Percentiles rank a stretch among this genome's conserved stretches.
phyloP scores from a whole-genome alignment of 2,888 invertebrate genomes.

The Ectemnius continuus region DNA sequence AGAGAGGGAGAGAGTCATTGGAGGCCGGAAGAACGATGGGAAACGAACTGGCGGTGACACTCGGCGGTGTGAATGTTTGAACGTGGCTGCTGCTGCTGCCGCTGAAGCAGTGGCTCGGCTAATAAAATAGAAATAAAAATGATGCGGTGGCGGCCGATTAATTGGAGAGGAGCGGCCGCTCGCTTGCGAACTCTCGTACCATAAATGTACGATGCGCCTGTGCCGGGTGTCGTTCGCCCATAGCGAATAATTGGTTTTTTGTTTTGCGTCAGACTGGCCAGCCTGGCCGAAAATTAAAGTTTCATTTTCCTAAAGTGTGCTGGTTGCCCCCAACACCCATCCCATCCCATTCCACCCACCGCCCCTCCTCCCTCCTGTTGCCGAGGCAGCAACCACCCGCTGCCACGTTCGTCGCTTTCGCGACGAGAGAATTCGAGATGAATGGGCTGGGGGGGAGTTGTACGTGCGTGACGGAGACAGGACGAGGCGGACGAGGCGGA shows the following conservation, averaged over 20 bases:
- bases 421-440: slow-evolving; percentile 56
- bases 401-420: neutral
- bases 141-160: slow-evolving; percentile 42
- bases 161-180: slow-evolving; percentile 26
- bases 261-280: slow-evolving; percentile 30
- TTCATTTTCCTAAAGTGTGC: slow-evolving; percentile 57
- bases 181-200: neutral
- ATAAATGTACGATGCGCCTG: slow-evolving; percentile 34
- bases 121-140: slow-evolving; percentile 39
- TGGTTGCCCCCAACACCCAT: neutral
- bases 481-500: slow-evolving; percentile 32
- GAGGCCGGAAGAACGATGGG: too few relatives aligned
- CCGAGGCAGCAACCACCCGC: neutral
- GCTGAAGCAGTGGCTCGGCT: neutral
- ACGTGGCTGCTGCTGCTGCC: neutral
- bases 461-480: slow-evolving; percentile 25
- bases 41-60: too few relatives aligned
- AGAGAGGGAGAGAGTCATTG: neutral
- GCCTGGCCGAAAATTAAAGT: slow-evolving; percentile 52
- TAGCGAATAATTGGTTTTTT: slow-evolving; percentile 42
- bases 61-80: neutral
- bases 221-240: slow-evolving; percentile 28
- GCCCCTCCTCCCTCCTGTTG: neutral
- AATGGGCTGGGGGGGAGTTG: slow-evolving; percentile 40
- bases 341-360: neutral